Evolutionary conservation across 2,888 invertebrate genomes (phyloP), one percentile per base, ranked within the genome.

Genomic region (Drosophila emarginata): DNA sequence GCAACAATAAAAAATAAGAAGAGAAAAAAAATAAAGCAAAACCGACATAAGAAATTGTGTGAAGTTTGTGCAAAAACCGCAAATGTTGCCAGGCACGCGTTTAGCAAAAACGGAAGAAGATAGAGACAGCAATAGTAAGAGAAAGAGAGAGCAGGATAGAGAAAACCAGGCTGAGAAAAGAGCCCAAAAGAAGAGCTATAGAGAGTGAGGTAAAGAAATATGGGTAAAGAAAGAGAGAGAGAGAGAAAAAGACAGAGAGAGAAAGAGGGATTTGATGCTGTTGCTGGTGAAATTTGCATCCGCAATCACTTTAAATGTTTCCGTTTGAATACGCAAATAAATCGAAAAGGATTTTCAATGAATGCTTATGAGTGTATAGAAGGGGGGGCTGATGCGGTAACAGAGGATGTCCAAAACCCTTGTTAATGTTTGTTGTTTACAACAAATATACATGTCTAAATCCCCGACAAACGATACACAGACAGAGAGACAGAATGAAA

Each of bases 241-340:
- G 77, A 57, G 69, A 62, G 64, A 53, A 65, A 45, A 21, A 12
- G 45, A n/a, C n/a, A 56, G 64, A 56, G 77, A 57, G 69, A 62
- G 64, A 53, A 65, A 45, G 45, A 12, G 45, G 45, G 12, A 45
- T 21, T 45, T 21, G 45, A 21, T 45, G 45, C 45, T 45, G 45
- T 45, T 45, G 45, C 45, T 45, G 45, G 18, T 21, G 21, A 45
- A 77, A 82, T 82, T 87, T 84, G 84, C 88, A 87, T 87, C 85
- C 85, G 85, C 87, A 88, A 88, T 87, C 87, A 87, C 88, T 88
- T 89, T 87, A 89, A 88, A 82, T 88, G 88, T 84, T 88, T 89
- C 87, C 88, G 88, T 82, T 84, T 83, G 87, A 85, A 89, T 88
- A 89, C 87, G 80, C 87, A 89, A 86, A 83, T 88, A 88, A 88